Percentiles rank a stretch among this genome's conserved stretches.
phyloP scores from a whole-genome alignment of 2,113 vertebrate genomes.

The Psophia crepitans region DNA sequence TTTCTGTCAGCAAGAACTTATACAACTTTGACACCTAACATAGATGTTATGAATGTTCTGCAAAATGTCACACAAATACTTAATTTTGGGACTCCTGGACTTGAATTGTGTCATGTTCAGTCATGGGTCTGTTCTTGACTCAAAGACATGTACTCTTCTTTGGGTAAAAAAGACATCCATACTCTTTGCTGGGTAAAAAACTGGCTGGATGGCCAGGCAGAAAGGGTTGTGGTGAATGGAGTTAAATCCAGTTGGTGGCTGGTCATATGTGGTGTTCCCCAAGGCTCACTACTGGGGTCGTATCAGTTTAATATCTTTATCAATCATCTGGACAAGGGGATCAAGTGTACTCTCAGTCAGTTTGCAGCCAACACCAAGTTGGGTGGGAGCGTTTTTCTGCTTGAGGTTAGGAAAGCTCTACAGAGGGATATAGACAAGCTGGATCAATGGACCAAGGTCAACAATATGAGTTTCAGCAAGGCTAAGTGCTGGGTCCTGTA shows the following conservation, averaged over 20 bases:
- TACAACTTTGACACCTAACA: neutral
- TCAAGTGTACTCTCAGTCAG: neutral
- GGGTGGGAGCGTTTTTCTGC: neutral
- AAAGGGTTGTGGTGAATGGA: neutral
- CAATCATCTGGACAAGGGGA: neutral
- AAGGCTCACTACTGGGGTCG: neutral
- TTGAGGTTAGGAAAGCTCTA: neutral
- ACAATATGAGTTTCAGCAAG: neutral
- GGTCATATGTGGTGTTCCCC: neutral
- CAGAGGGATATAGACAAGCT: neutral
- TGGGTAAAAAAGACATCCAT: neutral
- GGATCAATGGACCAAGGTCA: fast-evolving
- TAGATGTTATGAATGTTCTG: neutral
- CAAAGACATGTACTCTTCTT: neutral
- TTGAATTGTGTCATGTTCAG: neutral
- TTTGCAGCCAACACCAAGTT: neutral
- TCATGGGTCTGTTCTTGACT: neutral
- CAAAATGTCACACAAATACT: neutral
- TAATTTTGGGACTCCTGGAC: neutral
- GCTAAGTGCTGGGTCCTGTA: neutral
- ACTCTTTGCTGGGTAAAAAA: neutral
- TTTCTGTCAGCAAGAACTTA: neutral
- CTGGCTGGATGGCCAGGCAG: no score
- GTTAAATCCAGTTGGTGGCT: neutral
- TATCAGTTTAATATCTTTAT: neutral